Conservation (phyloP, 2,888 invertebrate species). For the Apodemia hepburni region DNA sequence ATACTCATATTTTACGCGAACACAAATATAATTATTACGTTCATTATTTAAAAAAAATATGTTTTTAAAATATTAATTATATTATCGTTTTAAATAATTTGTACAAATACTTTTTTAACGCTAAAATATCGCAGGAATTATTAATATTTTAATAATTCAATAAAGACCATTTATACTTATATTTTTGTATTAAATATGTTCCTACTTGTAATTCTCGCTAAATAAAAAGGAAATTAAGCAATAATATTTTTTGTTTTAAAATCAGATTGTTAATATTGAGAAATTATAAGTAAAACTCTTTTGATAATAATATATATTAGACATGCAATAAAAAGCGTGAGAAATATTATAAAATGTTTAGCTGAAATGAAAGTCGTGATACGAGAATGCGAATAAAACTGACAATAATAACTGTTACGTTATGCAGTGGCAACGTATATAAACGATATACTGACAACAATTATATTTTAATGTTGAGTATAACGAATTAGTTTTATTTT, state of each 20-base stretch:
- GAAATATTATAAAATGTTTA: slow-evolving; percentile 5
- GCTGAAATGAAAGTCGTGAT: slow-evolving; percentile 3
- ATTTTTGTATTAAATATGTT: no score
- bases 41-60: no score
- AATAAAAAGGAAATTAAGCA: background rate
- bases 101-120: no score
- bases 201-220: no score
- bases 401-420: background rate
- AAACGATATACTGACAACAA: background rate
- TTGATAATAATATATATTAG: background rate
- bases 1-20: background rate
- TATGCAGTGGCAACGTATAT: background rate
- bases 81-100: no score
- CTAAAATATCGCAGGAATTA: no score
- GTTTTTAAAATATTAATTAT: no score
- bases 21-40: background rate
- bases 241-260: background rate
- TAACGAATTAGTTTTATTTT: background rate
- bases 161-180: no score
- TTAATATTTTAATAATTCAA: no score
- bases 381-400: slow-evolving; percentile 5
- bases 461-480: background rate
- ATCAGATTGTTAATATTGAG: background rate
- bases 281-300: background rate
- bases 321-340: slow-evolving; percentile 1